phyloP scores from a whole-genome alignment of 2,113 vertebrate genomes.

The Chroicocephalus ridibundus region DNA sequence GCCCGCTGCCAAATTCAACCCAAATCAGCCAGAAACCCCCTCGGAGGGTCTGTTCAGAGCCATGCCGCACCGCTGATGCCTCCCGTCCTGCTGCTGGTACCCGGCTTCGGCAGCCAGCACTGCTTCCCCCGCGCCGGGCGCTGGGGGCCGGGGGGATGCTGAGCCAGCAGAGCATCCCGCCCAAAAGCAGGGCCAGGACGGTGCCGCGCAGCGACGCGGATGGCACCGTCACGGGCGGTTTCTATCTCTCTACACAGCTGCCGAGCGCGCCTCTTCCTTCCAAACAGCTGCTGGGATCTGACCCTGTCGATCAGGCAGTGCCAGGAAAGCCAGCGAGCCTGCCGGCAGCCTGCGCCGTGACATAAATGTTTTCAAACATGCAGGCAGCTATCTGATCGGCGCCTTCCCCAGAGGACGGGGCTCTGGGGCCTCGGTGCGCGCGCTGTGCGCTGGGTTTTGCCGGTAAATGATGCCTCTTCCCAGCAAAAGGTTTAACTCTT shows the following conservation, averaged over 20 bases:
- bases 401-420: conserved; percentile 62
- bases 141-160: neutral
- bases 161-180: neutral
- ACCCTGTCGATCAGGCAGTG: conserved; percentile 67
- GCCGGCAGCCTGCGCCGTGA: conserved; percentile 68
- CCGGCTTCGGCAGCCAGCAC: neutral
- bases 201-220: fast-evolving
- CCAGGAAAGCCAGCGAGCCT: conserved; percentile 38
- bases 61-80: fast-evolving
- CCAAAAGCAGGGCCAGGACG: neutral
- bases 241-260: conserved; percentile 31
- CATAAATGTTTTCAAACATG: conserved; percentile 72
- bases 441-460: neutral
- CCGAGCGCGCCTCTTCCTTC: conserved; percentile 27
- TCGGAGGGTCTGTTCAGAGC: neutral
- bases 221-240: neutral
- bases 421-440: neutral
- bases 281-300: conserved; percentile 69
- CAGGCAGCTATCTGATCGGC: conserved; percentile 65
- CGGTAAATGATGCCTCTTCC: neutral
- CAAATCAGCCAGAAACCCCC: neutral
- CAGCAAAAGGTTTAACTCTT: neutral
- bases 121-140: fast-evolving
- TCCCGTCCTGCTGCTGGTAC: fast-evolving
- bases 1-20: fast-evolving